These are phyloP conservation scores for Cremastinae sp. DNA, from an alignment of 2,888 invertebrate species.

Conservation along the genomic window DNA sequence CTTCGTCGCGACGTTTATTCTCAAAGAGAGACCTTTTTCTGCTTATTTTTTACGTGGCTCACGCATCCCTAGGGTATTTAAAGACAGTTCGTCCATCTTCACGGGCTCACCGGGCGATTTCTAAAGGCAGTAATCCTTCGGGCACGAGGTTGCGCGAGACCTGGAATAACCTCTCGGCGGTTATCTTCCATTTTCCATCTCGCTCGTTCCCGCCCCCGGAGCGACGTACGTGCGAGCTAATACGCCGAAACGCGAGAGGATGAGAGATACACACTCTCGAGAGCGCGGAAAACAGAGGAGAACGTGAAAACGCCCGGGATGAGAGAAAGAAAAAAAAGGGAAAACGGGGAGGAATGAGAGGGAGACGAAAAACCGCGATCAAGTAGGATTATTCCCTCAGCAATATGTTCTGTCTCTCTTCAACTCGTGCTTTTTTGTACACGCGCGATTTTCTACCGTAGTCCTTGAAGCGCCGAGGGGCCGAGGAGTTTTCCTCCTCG, in stretches of 20 bases:
- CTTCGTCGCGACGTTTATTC: conserved; percentile 76
- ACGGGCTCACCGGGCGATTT: conserved; percentile 68
- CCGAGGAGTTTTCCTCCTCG: conserved; percentile 43
- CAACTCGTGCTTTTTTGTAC: conserved; percentile 19
- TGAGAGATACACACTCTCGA: conserved; percentile 50
- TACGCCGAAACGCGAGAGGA: conserved; percentile 43
- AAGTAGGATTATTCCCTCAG: conserved; percentile 78
- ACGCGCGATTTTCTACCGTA: conserved; percentile 22
- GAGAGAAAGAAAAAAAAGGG: too few species aligned
- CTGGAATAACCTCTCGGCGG: conserved; percentile 16
- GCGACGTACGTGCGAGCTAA: conserved; percentile 35
- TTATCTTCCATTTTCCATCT: conserved; percentile 13
- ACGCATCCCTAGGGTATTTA: conserved; percentile 79
- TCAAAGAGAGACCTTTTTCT: conserved; percentile 53
- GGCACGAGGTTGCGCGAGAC: conserved; percentile 70
- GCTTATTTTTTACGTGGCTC: conserved; percentile 61
- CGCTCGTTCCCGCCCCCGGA: conserved; percentile 23
- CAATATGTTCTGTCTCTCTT: conserved; percentile 76
- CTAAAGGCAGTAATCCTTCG: conserved; percentile 77
- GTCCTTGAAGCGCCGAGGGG: conserved; percentile 27
- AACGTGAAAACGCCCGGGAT: conserved; percentile 58
- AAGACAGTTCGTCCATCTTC: conserved; percentile 76
- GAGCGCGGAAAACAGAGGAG: conserved; percentile 57
- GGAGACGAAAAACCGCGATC: conserved; percentile 78
- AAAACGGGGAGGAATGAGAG: too few species aligned